A percentile compares a stretch with the other conserved stretches of the same genome.
These are phyloP conservation scores for Pelecanus crispus DNA, from an alignment of 2,113 vertebrate genomes.

Conservation along the genomic window DNA sequence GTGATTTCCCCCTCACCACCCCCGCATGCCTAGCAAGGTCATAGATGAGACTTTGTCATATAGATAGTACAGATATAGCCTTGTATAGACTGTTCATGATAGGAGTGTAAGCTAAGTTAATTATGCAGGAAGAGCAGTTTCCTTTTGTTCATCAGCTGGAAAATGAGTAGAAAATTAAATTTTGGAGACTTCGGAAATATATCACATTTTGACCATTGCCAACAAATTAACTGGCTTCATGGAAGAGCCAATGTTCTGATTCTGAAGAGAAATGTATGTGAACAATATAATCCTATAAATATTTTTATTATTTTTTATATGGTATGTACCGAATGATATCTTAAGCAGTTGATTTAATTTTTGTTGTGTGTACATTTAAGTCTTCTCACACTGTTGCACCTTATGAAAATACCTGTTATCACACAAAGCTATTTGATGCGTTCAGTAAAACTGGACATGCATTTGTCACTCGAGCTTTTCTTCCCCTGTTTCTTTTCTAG, in stretches of 20 bases:
- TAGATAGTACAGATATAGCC: neutral
- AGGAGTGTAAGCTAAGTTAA: neutral
- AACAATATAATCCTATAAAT: neutral
- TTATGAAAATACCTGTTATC: neutral
- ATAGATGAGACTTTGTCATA: neutral
- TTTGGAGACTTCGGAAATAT: neutral
- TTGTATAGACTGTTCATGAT: neutral
- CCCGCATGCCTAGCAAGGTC: neutral
- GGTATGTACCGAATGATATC: neutral
- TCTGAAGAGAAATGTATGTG: neutral
- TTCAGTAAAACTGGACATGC: neutral
- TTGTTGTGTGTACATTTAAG: neutral
- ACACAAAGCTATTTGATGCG: neutral
- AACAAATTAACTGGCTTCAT: slow-evolving; percentile 4
- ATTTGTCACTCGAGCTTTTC: neutral
- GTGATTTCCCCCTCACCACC: neutral
- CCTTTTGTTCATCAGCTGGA: slow-evolving; percentile 22
- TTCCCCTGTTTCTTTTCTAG: neutral
- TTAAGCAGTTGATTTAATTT: neutral
- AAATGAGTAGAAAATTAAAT: slow-evolving; percentile 23
- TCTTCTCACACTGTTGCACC: neutral
- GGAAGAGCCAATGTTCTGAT: neutral
- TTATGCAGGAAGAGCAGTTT: neutral
- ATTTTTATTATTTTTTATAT: neutral
- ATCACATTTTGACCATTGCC: neutral